Evolutionary conservation across 2,113 vertebrate species (phyloP).

Genomic region (Coryphaenoides rupestris): DNA sequence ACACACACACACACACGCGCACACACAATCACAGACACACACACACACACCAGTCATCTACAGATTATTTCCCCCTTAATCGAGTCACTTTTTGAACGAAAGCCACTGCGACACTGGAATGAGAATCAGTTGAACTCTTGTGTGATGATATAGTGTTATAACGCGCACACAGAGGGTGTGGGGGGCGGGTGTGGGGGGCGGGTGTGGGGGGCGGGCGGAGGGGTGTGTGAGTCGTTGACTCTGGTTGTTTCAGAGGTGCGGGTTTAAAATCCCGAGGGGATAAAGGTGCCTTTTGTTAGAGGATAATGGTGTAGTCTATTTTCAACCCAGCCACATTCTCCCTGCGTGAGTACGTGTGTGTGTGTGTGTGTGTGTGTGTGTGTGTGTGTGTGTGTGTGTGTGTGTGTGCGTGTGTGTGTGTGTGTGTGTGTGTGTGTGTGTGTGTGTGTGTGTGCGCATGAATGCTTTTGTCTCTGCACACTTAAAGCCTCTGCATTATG

Average conservation of each 20-base stretch:
- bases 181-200: too few relatives aligned
- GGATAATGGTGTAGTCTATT: constrained; percentile 28
- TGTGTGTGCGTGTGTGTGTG: neutral
- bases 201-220: too few relatives aligned
- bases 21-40: too few relatives aligned
- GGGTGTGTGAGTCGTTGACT: too few relatives aligned
- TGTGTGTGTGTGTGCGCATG: neutral
- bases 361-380: neutral
- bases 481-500: too few relatives aligned
- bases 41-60: constrained; percentile 37
- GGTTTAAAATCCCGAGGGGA: constrained; percentile 21
- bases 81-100: constrained; percentile 15
- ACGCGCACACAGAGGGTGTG: too few relatives aligned
- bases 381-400: neutral
- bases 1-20: too few relatives aligned
- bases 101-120: too few relatives aligned
- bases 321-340: constrained; percentile 3
- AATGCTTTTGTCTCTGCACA: neutral
- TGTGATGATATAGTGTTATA: too few relatives aligned
- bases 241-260: too few relatives aligned
- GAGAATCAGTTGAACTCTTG: too few relatives aligned
- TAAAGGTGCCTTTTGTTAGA: constrained; percentile 30
- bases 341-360: neutral
- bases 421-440: neutral
- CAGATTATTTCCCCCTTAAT: constrained; percentile 45